Base-by-base conservation (phyloP, 92 coral and sea anemone species). In the Paragorgia papillata region DNA sequence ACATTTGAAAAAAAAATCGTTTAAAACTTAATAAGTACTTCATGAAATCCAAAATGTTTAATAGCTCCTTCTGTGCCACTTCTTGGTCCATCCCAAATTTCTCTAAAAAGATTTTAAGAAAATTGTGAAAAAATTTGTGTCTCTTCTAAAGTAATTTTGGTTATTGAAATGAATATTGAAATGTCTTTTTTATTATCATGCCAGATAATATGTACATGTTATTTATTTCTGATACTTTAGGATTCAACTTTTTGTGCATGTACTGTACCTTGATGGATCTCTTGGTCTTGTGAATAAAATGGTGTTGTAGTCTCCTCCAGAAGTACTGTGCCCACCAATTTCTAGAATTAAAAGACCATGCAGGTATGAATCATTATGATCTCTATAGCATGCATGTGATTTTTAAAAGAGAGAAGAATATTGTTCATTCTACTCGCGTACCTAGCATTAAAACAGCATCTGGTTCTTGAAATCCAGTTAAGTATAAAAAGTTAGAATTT, bases 401-500 rank as follows among this genome's bases (percentile, higher is more conserved):
- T n/a, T n/a, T n/a, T n/a, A n/a, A n/a, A n/a, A n/a, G n/a, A n/a
- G n/a, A n/a, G n/a, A n/a, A n/a, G n/a, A n/a, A n/a, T n/a, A n/a
- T n/a, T n/a, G n/a, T n/a, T n/a, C n/a, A n/a, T n/a, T n/a, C n/a
- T n/a, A n/a, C n/a, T 15, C 27, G 39, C 88, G 84, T 79, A 89
- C 98, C 97, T 74, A 94, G 77, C 20, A 90, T 76, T 56, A 94
- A 82, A 62, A 91, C 92, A 81, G 95, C 84, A 86, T 94, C 98
- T 44, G 98, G 95, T 77, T 89, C 97, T 79, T 90, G 97, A 74
- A 84, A 94, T 27, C 98, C 98, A 26, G 98, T 94, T 26, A 94
- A 82, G 70, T 94, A 94, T 13, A 94, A 84, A 62, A 94, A 94
- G 79, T 94, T 91, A 67, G 92, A 88, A 80, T 91, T 90, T 79